Evolutionary conservation across 1,140 invertebrate species (phyloP).

Genomic region (Zaprionus vittiger): DNA sequence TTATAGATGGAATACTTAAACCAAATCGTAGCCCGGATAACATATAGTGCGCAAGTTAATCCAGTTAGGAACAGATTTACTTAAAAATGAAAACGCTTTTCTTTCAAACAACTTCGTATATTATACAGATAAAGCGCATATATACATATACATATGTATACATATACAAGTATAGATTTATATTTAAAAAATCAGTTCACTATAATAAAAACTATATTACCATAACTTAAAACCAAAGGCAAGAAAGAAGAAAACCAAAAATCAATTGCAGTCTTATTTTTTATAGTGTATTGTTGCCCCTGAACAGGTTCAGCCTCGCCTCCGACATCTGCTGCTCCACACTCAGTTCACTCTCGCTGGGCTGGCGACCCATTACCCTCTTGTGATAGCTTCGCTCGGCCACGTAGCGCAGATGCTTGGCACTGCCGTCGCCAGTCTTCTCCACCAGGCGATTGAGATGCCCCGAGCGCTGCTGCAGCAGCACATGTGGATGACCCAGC

Average conservation of each 20-base stretch:
- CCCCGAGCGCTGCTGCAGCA: conserved; percentile 87
- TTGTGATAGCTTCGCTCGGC: conserved; percentile 78
- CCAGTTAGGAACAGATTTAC: conserved; percentile 36
- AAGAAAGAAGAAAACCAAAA: conserved; percentile 25
- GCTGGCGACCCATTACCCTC: conserved; percentile 46
- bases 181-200: conserved; percentile 81
- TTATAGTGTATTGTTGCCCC: conserved; percentile 65
- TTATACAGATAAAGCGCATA: conserved; percentile 71
- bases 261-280: conserved; percentile 53
- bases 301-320: conserved; percentile 44
- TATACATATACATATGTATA: conserved; percentile 56
- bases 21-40: conserved; percentile 57
- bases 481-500: conserved; percentile 88
- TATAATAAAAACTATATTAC: conserved; percentile 83
- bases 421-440: conserved; percentile 69
- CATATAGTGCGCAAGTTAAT: conserved; percentile 36
- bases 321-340: conserved; percentile 18
- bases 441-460: conserved; percentile 75
- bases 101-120: conserved; percentile 64
- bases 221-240: conserved; percentile 68
- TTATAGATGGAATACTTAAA: conserved; percentile 62
- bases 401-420: conserved; percentile 62
- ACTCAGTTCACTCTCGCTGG: background rate
- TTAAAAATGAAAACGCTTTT: conserved; percentile 64
- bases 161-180: conserved; percentile 67